Evolutionary conservation across 2,888 invertebrate genomes (phyloP).

Genomic region (Malachius bipustulatus): DNA sequence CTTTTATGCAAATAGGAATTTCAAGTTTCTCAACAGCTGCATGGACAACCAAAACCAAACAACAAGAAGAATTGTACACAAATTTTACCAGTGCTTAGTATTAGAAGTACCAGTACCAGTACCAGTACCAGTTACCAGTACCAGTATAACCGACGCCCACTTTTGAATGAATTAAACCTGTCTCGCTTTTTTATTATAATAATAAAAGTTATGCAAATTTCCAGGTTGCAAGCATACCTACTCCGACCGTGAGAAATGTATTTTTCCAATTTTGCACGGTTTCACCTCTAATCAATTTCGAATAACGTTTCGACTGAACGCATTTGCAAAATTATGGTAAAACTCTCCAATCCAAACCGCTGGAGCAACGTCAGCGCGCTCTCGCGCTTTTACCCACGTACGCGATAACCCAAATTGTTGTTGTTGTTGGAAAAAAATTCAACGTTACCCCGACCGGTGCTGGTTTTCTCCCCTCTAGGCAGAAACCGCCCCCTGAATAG

Average conservation of each 20-base stretch:
- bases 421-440: constrained; percentile 20
- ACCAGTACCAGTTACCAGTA: too few relatives aligned
- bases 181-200: too few relatives aligned
- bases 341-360: not conserved
- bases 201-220: too few relatives aligned
- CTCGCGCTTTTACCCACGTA: constrained; percentile 17
- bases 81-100: too few relatives aligned
- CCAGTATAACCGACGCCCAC: too few relatives aligned
- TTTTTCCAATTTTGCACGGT: not conserved
- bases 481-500: constrained; percentile 25
- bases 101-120: too few relatives aligned
- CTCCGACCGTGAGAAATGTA: not conserved
- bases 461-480: constrained; percentile 8
- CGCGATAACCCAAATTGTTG: constrained; percentile 26
- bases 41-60: too few relatives aligned
- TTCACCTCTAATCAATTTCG: constrained; percentile 4
- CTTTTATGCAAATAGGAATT: too few relatives aligned
- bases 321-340: constrained; percentile 6
- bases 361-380: not conserved
- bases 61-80: too few relatives aligned
- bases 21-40: too few relatives aligned
- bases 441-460: constrained; percentile 14
- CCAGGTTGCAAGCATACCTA: too few relatives aligned
- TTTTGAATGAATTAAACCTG: too few relatives aligned
- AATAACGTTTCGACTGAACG: constrained; percentile 7